Percentiles rank a stretch among this genome's conserved stretches.
Conservation (phyloP, 2,888 invertebrate species). For the Lepidocyrtoides sp. region DNA sequence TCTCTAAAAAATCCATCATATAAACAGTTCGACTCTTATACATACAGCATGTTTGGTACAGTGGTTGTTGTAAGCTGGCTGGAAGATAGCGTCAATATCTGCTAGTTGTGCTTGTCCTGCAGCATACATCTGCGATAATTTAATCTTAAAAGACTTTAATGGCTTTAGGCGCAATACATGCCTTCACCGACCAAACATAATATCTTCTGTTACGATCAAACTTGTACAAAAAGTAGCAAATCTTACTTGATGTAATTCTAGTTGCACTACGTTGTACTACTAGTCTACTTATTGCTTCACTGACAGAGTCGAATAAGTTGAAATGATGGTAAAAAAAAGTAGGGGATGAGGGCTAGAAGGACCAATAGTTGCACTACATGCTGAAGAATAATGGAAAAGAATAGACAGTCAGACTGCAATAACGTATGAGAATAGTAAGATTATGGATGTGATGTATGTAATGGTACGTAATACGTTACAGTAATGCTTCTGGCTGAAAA, state of each 20-base stretch:
- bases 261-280: neutral
- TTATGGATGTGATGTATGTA: neutral
- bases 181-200: neutral
- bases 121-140: slow-evolving; percentile 34
- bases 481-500: slow-evolving; percentile 2
- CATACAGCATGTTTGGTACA: no score
- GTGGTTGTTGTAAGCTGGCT: neutral
- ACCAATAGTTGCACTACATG: no score
- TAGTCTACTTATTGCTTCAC: neutral
- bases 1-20: no score
- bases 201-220: slow-evolving; percentile 7
- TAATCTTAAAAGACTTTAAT: slow-evolving; percentile 45
- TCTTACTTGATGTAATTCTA: neutral
- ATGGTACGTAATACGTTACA: neutral
- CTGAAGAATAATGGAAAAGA: neutral
- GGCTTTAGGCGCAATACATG: slow-evolving; percentile 18
- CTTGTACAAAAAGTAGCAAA: neutral
- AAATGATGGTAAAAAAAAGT: neutral
- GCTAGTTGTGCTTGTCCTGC: neutral
- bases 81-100: neutral
- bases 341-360: neutral
- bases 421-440: neutral
- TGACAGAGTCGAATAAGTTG: neutral
- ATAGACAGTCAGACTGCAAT: slow-evolving; percentile 15
- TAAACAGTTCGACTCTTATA: no score